Evolutionary conservation across 2,797 vertebrate species (phyloP).

Genomic region (Alcedo quadribrachys): DNA sequence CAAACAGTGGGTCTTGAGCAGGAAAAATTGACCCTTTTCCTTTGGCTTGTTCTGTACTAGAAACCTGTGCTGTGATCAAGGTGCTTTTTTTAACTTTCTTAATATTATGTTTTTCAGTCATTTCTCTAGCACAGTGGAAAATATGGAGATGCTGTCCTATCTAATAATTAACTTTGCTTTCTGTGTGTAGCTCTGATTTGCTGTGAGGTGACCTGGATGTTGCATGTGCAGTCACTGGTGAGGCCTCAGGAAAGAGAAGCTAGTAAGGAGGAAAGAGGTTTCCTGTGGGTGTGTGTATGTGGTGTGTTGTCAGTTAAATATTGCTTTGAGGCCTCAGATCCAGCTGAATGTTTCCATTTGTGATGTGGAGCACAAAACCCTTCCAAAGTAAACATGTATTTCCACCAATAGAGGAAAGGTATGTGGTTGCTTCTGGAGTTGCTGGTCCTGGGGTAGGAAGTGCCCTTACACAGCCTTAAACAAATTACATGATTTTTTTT

Average conservation of each 20-base stretch:
- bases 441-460: background rate
- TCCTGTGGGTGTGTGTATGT: conserved; percentile 54
- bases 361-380: conserved; percentile 19
- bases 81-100: background rate
- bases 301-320: conserved; percentile 25
- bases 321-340: conserved; percentile 1
- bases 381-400: conserved; percentile 44
- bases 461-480: background rate
- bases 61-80: background rate
- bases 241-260: conserved; percentile 61
- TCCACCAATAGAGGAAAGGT: conserved; percentile 30
- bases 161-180: background rate
- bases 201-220: background rate
- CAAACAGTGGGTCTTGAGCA: too few species aligned
- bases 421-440: background rate
- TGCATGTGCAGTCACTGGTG: background rate
- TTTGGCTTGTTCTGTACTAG: background rate
- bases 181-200: background rate
- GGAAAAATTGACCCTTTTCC: background rate
- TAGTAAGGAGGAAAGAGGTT: conserved; percentile 36
- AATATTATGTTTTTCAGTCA: background rate
- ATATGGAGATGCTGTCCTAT: background rate
- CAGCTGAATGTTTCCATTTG: conserved; percentile 44
- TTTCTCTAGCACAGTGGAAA: background rate
- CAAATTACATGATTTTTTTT: background rate